These are phyloP conservation scores for Oryctolagus cuniculus DNA, from an alignment of 2,113 vertebrate species.

Conservation along the genomic window mOryCun1.1 NC_091435.1:98093001-98093500, in stretches of 20 bases:
- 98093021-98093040: slow-evolving; percentile 20
- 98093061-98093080: neutral
- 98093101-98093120: neutral
- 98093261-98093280: slow-evolving; percentile 21
- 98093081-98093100: neutral
- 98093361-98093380: slow-evolving; percentile 25
- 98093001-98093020: slow-evolving; percentile 27
- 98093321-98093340: neutral
- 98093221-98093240: slow-evolving; percentile 43
- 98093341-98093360: slow-evolving; percentile 45
- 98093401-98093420: neutral
- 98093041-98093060: neutral
- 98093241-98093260: neutral
- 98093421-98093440: slow-evolving; percentile 4
- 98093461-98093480: neutral
- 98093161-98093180: slow-evolving; percentile 25
- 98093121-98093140: neutral
- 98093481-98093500: neutral
- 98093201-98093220: neutral
- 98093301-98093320: neutral
- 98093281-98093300: neutral
- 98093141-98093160: neutral
- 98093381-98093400: neutral
- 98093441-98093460: slow-evolving; percentile 22
- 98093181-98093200: neutral